Conservation (phyloP, 92 coral and sea anemone genomes). For the Phenganax marumi region DNA sequence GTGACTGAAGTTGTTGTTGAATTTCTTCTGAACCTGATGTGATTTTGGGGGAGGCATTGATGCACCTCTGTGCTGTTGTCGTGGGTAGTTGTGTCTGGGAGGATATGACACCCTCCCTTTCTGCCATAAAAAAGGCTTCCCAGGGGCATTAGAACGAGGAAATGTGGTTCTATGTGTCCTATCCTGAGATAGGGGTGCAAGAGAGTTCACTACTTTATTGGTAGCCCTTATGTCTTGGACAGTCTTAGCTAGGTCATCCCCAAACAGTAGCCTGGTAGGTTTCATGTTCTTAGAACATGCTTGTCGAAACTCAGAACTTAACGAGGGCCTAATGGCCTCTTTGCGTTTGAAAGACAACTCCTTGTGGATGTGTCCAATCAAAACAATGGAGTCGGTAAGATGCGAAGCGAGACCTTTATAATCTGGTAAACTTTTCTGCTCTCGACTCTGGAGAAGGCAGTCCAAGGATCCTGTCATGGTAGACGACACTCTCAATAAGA, state of each 20-base stretch:
- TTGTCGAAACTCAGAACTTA: neutral
- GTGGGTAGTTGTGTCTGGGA: neutral
- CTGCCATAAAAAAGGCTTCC: slow-evolving; percentile 15
- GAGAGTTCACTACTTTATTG: neutral
- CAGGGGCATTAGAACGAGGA: neutral
- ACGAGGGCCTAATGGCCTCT: neutral
- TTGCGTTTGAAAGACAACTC: slow-evolving; percentile 6
- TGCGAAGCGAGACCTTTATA: neutral
- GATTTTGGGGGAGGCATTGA: neutral
- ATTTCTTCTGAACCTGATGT: neutral
- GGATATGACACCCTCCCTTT: neutral
- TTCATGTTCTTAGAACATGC: slow-evolving; percentile 9
- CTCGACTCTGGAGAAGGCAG: neutral
- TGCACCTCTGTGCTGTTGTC: neutral
- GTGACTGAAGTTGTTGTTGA: neutral
- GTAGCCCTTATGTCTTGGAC: slow-evolving; percentile 15
- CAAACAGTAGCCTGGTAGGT: neutral
- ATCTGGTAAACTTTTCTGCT: neutral
- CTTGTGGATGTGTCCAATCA: neutral
- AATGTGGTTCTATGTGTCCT: neutral
- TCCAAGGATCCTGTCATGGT: neutral
- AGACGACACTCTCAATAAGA: neutral
- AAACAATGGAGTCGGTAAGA: neutral
- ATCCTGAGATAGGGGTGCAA: neutral
- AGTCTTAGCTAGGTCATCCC: slow-evolving; percentile 9